Base-by-base conservation (phyloP, 1,140 invertebrate genomes). In the Drosophila mojavensis region DNA sequence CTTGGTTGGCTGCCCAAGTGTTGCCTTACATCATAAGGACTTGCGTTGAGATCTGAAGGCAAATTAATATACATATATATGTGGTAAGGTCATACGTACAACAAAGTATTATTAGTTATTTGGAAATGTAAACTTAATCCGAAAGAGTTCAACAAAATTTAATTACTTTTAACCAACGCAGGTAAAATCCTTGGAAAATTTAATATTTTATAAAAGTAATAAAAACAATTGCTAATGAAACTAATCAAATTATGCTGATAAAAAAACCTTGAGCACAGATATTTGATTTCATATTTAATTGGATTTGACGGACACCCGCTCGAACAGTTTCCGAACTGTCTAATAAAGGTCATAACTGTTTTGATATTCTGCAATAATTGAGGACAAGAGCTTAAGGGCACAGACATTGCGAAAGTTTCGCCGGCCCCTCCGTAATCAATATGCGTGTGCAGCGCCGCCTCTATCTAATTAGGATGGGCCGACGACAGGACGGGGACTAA, bases 381-480 rank as follows among this genome's bases (percentile, higher is more conserved):
- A 20, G 28, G 43, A 36, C 30, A 30, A 47, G 30, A 17, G 39
- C 39, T 36, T 43, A 36, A 15, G 43, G 48, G 63, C 48, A 4
- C 36, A 45, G 50, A 41, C 20, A 28, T 28, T 28, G 36, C 28
- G 26, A 51, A 54, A 71, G 51, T 48, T 64, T 54, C 33, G 5
- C 33, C 5, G 30, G 7, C 30, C n/a, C 15, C 43, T 20, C 33
- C 30, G 48, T 64, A 60, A 75, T 75, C 68, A 75, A 72, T 71
- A 75, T 58, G 71, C 71, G 66, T 62, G 39, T 48, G 39, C 53
- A 10, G 47, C 56, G 39, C 36, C n/a, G 48, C 43, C 50, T 41
- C 72, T 68, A 76, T 76, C 68, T 66, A 72, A 76, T 71, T 76
- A 76, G 65, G 28, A 58, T 43, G 17, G 65, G 50, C 45, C 48